A percentile compares a stretch with the other conserved stretches of the same genome.
phyloP scores from a whole-genome alignment of 2,113 vertebrate genomes.

The Megaceryle maxima region DNA sequence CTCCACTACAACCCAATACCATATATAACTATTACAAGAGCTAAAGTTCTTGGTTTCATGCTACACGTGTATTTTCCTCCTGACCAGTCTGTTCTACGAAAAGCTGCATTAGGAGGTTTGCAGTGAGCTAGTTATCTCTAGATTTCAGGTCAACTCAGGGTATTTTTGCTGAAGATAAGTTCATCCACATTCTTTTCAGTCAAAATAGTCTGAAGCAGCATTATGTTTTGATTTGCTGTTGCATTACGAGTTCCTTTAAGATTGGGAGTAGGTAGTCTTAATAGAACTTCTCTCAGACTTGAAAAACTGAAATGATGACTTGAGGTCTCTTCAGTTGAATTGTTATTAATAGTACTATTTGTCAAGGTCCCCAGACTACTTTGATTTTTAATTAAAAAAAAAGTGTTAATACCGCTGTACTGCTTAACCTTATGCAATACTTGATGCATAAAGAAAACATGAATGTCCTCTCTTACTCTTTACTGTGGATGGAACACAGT shows the following conservation, averaged over 20 bases:
- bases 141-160: neutral
- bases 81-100: neutral
- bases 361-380: neutral
- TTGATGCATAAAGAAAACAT: neutral
- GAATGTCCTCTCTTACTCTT: neutral
- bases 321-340: neutral
- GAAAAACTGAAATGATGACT: neutral
- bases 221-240: neutral
- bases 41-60: neutral
- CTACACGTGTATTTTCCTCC: neutral
- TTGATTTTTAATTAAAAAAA: neutral
- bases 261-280: neutral
- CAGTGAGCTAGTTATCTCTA: neutral
- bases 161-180: neutral
- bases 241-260: neutral
- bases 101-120: neutral
- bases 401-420: neutral
- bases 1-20: too few relatives aligned
- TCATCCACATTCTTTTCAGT: neutral
- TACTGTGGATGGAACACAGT: neutral
- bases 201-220: neutral
- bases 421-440: neutral
- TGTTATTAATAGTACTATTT: neutral
- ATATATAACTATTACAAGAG: neutral
- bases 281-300: neutral